Evolutionary conservation across 1,140 invertebrate genomes (phyloP).

Genomic region (Sminthurides bifidus): DNA sequence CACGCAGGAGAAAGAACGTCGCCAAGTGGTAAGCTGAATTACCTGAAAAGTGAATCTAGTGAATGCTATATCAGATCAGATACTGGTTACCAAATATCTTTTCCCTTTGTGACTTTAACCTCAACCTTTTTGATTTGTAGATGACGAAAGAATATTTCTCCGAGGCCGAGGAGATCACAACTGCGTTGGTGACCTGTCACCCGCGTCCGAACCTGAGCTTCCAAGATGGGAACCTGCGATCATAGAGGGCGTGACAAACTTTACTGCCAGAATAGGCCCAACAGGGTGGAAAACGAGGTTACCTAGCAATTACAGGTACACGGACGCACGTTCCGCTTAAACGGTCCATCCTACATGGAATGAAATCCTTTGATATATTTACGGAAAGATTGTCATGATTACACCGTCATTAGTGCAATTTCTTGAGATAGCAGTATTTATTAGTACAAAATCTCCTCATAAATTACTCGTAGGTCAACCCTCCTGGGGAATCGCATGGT

Average conservation of each 20-base stretch:
- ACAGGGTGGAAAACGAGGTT: conserved; percentile 67
- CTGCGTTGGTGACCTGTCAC: conserved; percentile 38
- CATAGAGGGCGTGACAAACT: conserved; percentile 48
- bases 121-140: conserved; percentile 33
- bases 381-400: too few relatives aligned
- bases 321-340: too few relatives aligned
- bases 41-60: neutral
- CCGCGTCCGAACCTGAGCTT: conserved; percentile 42
- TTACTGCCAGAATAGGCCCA: conserved; percentile 67
- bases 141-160: conserved; percentile 64
- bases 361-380: too few relatives aligned
- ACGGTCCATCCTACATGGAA: too few relatives aligned
- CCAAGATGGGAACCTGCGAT: conserved; percentile 53
- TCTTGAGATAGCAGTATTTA: too few relatives aligned
- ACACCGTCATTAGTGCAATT: too few relatives aligned
- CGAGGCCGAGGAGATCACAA: conserved; percentile 41
- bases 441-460: too few relatives aligned
- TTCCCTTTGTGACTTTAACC: neutral
- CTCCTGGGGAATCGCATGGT: conserved; percentile 85
- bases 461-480: conserved; percentile 49
- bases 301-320: conserved; percentile 60
- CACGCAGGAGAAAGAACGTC: conserved; percentile 59
- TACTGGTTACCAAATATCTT: neutral
- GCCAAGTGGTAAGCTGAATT: conserved; percentile 21
- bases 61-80: neutral